Evolutionary conservation across 2,888 invertebrate genomes (phyloP).

Genomic region (Habroteleia sp.): DNA sequence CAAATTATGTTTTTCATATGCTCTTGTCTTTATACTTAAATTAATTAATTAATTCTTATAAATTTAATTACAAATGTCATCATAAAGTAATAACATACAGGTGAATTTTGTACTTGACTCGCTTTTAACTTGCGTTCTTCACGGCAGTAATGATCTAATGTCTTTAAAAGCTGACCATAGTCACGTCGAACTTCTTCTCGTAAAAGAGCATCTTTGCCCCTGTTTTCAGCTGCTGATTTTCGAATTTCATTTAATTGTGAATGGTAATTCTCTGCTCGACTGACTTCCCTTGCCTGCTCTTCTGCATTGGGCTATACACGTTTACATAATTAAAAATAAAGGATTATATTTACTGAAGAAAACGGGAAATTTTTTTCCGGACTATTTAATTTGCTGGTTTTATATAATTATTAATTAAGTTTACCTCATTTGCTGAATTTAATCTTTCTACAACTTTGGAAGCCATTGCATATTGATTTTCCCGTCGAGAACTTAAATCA

Average conservation of each 20-base stretch:
- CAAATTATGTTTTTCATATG: too few relatives aligned
- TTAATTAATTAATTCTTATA: too few relatives aligned
- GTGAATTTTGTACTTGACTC: constrained; percentile 65
- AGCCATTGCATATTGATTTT: constrained; percentile 71
- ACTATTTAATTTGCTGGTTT: too few relatives aligned
- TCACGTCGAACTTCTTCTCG: constrained; percentile 76
- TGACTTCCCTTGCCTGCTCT: constrained; percentile 71
- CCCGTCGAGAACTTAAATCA: constrained; percentile 73
- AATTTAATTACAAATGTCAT: too few relatives aligned
- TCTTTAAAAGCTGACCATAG: constrained; percentile 73
- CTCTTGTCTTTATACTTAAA: too few relatives aligned
- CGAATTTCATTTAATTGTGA: constrained; percentile 65
- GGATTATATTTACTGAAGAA: too few relatives aligned
- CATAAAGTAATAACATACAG: constrained; percentile 67
- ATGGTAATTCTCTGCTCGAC: constrained; percentile 64
- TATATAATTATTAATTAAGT: too few relatives aligned
- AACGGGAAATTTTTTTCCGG: background rate
- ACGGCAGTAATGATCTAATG: constrained; percentile 70
- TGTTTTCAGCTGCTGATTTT: constrained; percentile 68
- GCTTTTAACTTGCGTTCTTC: constrained; percentile 75
- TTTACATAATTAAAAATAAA: too few relatives aligned
- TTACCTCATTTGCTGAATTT: constrained; percentile 71
- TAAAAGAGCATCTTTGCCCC: constrained; percentile 74
- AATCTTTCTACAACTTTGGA: constrained; percentile 73
- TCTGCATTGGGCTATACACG: constrained; percentile 73